A percentile compares a stretch with the other conserved stretches of the same genome.
Evolutionary conservation across 2,113 vertebrate species (phyloP).

Genomic region (Vireo altiloquus): DNA sequence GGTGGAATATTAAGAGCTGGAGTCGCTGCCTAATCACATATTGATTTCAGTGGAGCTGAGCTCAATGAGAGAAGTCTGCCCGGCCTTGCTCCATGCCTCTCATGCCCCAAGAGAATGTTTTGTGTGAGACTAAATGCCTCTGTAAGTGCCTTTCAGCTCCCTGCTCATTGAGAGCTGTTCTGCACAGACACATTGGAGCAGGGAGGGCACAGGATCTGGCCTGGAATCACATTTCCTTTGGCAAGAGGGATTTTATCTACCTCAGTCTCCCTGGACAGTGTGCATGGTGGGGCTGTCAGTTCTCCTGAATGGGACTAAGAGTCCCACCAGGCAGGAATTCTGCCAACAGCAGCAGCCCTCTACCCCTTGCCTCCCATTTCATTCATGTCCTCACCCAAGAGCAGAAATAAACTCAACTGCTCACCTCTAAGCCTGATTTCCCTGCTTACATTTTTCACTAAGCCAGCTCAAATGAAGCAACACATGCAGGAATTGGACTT

Average conservation of each 20-base stretch:
- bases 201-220: not conserved
- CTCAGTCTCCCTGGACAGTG: not conserved
- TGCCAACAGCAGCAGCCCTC: not conserved
- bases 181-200: not conserved
- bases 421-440: not conserved
- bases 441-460: not conserved
- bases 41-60: not conserved
- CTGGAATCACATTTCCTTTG: not conserved
- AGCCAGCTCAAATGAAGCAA: not conserved
- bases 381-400: not conserved
- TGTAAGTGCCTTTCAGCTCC: constrained; percentile 9
- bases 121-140: constrained; percentile 9
- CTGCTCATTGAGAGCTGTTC: not conserved
- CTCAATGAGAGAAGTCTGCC: not conserved
- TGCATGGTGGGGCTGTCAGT: not conserved
- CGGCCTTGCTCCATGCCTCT: not conserved
- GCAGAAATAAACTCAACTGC: not conserved
- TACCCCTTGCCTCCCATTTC: not conserved
- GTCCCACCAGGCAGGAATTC: not conserved
- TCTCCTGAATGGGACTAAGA: not conserved
- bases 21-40: not conserved
- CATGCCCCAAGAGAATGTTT: not conserved
- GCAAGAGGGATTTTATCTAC: not conserved
- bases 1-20: not conserved
- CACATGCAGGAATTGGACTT: not conserved